Conservation (phyloP, 2,888 invertebrate species). For the Lucinisca nassula region DNA sequence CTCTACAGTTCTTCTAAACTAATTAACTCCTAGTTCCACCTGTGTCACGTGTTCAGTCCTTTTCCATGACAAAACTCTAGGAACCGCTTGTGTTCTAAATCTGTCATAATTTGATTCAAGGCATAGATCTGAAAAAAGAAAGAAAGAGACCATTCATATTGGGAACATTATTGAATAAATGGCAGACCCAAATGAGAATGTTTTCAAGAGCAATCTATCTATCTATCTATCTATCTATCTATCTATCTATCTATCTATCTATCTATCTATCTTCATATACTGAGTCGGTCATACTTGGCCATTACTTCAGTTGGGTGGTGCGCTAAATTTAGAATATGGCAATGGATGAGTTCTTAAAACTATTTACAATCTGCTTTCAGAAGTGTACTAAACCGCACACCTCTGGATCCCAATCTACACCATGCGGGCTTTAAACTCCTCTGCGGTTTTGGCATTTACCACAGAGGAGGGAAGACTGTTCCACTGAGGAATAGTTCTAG, state of each 20-base stretch:
- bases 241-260: not conserved
- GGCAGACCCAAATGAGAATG: not conserved
- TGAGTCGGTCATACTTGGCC: too few species aligned
- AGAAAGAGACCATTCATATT: not conserved
- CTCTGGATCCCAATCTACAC: too few species aligned
- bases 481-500: too few species aligned
- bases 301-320: too few species aligned
- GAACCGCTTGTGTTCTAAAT: slow-evolving; percentile 81
- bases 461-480: too few species aligned
- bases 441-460: too few species aligned
- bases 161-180: not conserved
- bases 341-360: too few species aligned
- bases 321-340: too few species aligned
- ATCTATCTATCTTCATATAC: not conserved
- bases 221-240: not conserved
- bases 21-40: not conserved
- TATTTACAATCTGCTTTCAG: too few species aligned
- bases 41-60: slow-evolving; percentile 60
- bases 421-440: too few species aligned
- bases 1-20: too few species aligned
- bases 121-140: slow-evolving; percentile 83
- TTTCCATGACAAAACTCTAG: slow-evolving; percentile 77
- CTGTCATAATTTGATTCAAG: slow-evolving; percentile 84
- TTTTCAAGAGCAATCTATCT: not conserved
- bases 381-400: too few species aligned